Evolutionary conservation across 1,140 invertebrate species (phyloP).

Genomic region (Drepana arcuata): DNA sequence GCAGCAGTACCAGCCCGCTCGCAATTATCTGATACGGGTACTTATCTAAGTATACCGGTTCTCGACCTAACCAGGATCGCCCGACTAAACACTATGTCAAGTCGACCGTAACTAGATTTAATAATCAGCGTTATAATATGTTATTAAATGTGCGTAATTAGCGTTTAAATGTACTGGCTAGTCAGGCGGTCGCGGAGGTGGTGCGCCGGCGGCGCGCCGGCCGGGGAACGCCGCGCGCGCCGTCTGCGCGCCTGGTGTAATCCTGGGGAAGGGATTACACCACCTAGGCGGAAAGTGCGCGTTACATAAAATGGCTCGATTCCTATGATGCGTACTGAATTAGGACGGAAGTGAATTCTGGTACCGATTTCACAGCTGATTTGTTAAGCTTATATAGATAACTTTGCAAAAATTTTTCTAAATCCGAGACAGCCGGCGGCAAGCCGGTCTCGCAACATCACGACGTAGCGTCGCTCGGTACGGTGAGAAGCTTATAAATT

Average conservation of each 20-base stretch:
- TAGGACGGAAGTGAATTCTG: conserved; percentile 71
- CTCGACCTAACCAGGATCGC: too few species aligned
- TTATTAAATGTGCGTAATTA: too few species aligned
- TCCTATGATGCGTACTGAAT: conserved; percentile 68
- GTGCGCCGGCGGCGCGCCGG: conserved; percentile 11
- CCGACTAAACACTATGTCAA: too few species aligned
- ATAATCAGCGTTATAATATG: too few species aligned
- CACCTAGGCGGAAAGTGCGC: conserved; percentile 56
- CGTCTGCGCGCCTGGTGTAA: conserved; percentile 47
- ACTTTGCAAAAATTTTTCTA: conserved; percentile 61
- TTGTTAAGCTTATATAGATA: conserved; percentile 66
- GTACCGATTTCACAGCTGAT: conserved; percentile 68
- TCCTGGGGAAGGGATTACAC: conserved; percentile 63
- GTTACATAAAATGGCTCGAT: conserved; percentile 71
- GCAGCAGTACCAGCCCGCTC: conserved; percentile 58
- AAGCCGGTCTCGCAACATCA: conserved; percentile 37
- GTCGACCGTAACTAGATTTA: too few species aligned
- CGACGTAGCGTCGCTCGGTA: conserved; percentile 44
- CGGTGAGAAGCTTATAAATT: conserved; percentile 64
- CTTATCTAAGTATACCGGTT: too few species aligned
- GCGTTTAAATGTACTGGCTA: too few species aligned
- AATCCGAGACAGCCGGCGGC: conserved; percentile 35
- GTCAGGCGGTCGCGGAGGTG: too few species aligned
- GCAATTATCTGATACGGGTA: conserved; percentile 21
- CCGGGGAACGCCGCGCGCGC: conserved; percentile 25